Evolutionary conservation across 2,888 invertebrate species (phyloP).

Genomic region (Latheticus oryzae): DNA sequence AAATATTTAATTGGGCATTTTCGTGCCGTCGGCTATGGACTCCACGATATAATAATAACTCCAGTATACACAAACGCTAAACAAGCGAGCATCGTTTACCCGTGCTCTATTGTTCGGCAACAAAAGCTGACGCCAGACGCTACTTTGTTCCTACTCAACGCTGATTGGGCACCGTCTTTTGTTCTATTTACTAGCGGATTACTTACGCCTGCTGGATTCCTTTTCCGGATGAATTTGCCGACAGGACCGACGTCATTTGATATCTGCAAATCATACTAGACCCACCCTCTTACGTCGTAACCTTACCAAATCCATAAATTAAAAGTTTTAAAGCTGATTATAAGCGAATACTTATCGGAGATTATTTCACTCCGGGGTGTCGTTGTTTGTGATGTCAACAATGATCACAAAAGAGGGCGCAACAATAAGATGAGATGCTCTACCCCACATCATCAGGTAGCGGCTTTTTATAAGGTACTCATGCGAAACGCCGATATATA

Average conservation of each 20-base stretch:
- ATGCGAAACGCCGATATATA: conserved; percentile 21
- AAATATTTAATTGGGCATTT: conserved; percentile 63
- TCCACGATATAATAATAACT: conserved; percentile 63
- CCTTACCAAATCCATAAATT: conserved; percentile 21
- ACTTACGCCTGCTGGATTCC: conserved; percentile 60
- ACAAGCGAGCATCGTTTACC: conserved; percentile 64
- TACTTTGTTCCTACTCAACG: conserved; percentile 61
- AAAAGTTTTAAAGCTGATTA: conserved; percentile 59
- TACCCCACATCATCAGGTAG: conserved; percentile 47
- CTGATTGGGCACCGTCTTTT: conserved; percentile 63
- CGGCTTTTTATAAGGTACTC: conserved; percentile 44
- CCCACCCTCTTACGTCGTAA: conserved; percentile 9
- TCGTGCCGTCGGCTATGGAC: conserved; percentile 53
- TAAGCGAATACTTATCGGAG: conserved; percentile 57
- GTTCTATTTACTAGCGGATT: conserved; percentile 62
- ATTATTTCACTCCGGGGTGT: conserved; percentile 64
- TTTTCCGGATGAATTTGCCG: conserved; percentile 56
- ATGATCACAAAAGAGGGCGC: conserved; percentile 57
- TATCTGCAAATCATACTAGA: conserved; percentile 40
- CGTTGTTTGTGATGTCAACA: conserved; percentile 61
- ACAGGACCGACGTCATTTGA: conserved; percentile 49
- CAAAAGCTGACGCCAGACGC: conserved; percentile 63
- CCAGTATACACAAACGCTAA: conserved; percentile 61
- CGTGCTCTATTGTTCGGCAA: conserved; percentile 62
- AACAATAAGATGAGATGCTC: conserved; percentile 62